Evolutionary conservation across 1,140 invertebrate genomes (phyloP).

Genomic region (Mercenaria mercenaria): DNA sequence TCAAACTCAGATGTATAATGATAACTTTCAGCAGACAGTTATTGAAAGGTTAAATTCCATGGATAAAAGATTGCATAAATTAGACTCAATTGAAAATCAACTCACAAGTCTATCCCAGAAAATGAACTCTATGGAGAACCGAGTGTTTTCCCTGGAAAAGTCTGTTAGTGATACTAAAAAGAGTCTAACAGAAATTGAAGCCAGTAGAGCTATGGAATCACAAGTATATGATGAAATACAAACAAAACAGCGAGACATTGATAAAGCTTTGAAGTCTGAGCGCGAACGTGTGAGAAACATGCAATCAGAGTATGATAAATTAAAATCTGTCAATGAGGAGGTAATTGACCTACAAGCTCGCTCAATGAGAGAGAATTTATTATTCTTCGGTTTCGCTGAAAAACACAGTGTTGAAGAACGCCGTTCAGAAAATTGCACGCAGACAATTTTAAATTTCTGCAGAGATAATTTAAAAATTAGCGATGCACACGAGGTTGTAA

Average conservation of each 20-base stretch:
- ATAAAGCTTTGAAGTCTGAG: conserved; percentile 1
- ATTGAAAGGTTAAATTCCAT: conserved; percentile 19
- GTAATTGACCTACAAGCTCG: background rate
- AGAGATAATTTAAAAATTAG: background rate
- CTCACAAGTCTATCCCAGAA: background rate
- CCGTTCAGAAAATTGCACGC: background rate
- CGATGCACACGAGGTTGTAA: background rate
- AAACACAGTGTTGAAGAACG: background rate
- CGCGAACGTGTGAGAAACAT: background rate
- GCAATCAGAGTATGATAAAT: background rate
- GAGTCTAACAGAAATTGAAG: background rate
- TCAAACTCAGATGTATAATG: background rate
- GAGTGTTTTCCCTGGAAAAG: background rate
- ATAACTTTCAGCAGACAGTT: background rate
- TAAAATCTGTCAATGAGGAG: background rate
- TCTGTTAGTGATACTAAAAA: background rate
- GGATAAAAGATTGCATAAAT: background rate
- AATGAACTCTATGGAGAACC: background rate
- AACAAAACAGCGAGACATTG: background rate
- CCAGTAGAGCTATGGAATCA: background rate
- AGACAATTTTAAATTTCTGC: background rate
- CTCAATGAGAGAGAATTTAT: background rate
- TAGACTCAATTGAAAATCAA: conserved; percentile 13
- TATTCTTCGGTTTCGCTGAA: background rate
- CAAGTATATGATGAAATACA: background rate